Evolutionary conservation across 2,888 invertebrate genomes (phyloP).

Genomic region (Acrobeloides nanus): DNA sequence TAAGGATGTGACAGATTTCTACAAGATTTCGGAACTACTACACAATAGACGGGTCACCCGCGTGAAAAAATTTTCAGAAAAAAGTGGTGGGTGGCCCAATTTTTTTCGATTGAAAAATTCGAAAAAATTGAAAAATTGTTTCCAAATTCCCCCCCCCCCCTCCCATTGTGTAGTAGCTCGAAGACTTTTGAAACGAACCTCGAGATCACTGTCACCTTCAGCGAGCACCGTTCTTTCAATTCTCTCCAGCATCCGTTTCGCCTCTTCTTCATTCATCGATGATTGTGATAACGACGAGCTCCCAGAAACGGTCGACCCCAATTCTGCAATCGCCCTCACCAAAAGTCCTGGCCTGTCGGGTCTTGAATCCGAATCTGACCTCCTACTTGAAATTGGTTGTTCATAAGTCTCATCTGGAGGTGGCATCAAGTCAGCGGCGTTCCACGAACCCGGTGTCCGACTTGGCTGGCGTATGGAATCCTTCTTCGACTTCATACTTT

Average conservation of each 20-base stretch:
- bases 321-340: constrained; percentile 5
- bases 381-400: constrained; percentile 4
- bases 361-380: constrained; percentile 2
- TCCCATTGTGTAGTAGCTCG: constrained; percentile 34
- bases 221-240: constrained; percentile 27
- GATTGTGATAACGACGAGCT: constrained; percentile 12
- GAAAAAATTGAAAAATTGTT: neutral
- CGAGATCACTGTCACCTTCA: constrained; percentile 60
- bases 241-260: constrained; percentile 27
- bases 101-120: constrained; percentile 1
- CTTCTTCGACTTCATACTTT: constrained; percentile 20
- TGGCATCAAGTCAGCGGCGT: constrained; percentile 10
- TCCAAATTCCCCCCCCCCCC: neutral
- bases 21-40: neutral
- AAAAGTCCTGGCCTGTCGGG: constrained; percentile 7
- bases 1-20: neutral
- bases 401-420: constrained; percentile 12
- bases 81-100: too few species aligned
- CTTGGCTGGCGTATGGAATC: constrained; percentile 5
- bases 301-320: constrained; percentile 22
- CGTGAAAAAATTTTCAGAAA: neutral
- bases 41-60: neutral
- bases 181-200: too few species aligned
- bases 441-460: constrained; percentile 7
- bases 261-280: constrained; percentile 9